Evolutionary conservation across 2,113 vertebrate species (phyloP).

Genomic region (Coptodon bakossiorum): DNA sequence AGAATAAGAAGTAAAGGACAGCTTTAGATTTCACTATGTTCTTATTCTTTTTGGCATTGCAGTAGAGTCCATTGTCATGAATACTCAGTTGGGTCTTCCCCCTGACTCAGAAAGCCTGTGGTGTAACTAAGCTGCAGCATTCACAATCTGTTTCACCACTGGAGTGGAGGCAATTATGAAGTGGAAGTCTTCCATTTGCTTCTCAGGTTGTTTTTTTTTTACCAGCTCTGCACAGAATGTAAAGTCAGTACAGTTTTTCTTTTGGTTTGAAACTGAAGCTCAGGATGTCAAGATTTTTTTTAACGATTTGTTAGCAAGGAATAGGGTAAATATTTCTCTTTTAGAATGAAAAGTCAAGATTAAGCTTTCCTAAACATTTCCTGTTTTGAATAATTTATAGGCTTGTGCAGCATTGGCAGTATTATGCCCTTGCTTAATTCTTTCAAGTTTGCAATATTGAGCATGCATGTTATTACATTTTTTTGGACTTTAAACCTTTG

Average conservation of each 20-base stretch:
- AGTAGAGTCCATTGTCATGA: background rate
- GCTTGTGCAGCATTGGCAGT: background rate
- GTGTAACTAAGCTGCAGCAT: background rate
- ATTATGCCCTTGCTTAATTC: background rate
- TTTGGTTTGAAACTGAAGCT: background rate
- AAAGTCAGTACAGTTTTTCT: background rate
- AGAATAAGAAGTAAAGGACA: background rate
- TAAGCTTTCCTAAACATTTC: background rate
- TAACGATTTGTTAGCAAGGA: background rate
- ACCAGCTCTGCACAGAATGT: background rate
- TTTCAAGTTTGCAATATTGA: background rate
- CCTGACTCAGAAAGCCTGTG: background rate
- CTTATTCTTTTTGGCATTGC: background rate
- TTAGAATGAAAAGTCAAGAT: background rate
- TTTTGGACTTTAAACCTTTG: background rate
- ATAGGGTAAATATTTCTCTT: background rate
- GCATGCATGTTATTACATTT: background rate
- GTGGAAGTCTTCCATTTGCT: background rate
- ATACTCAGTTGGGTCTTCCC: background rate
- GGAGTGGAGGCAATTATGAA: background rate
- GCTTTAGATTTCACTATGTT: background rate
- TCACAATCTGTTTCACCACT: background rate
- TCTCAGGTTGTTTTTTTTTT: background rate
- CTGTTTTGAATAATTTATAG: background rate
- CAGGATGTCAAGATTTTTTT: background rate